These are phyloP conservation scores for Fulica atra DNA, from an alignment of 2,113 vertebrate species.

Conservation along the genomic window DNA sequence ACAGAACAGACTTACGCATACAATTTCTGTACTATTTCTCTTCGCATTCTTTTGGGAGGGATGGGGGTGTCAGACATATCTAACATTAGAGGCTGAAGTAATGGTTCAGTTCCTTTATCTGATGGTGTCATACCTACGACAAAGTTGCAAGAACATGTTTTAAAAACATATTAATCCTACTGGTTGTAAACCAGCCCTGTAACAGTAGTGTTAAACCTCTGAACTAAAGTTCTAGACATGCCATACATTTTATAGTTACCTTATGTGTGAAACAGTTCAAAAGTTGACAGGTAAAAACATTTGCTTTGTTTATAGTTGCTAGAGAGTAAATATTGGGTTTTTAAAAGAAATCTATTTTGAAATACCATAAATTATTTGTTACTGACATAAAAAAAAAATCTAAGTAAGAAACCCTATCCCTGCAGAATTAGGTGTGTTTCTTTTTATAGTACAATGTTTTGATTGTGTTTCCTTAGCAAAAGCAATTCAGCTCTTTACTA, in stretches of 20 bases:
- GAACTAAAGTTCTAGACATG: neutral
- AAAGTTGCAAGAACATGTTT: neutral
- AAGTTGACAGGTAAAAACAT: neutral
- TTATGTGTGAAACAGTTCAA: neutral
- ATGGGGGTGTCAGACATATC: conserved; percentile 66
- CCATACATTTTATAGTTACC: neutral
- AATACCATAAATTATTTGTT: neutral
- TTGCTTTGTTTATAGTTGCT: neutral
- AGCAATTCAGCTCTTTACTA: neutral
- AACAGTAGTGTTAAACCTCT: neutral
- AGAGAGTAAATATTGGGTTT: neutral
- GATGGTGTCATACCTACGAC: conserved; percentile 77
- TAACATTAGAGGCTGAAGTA: conserved; percentile 13
- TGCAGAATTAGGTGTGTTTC: neutral
- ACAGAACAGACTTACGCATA: conserved; percentile 55
- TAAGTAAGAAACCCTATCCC: neutral
- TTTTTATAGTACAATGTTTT: conserved; percentile 44
- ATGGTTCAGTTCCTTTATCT: conserved; percentile 49
- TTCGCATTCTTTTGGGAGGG: conserved; percentile 78
- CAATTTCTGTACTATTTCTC: conserved; percentile 65
- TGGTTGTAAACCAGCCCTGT: neutral
- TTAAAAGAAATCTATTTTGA: neutral
- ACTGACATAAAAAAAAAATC: neutral
- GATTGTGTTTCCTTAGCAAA: conserved; percentile 49
- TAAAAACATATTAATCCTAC: neutral